Evolutionary conservation across 2,797 vertebrate genomes (phyloP).

Genomic region (Sebastes diploproa): DNA sequence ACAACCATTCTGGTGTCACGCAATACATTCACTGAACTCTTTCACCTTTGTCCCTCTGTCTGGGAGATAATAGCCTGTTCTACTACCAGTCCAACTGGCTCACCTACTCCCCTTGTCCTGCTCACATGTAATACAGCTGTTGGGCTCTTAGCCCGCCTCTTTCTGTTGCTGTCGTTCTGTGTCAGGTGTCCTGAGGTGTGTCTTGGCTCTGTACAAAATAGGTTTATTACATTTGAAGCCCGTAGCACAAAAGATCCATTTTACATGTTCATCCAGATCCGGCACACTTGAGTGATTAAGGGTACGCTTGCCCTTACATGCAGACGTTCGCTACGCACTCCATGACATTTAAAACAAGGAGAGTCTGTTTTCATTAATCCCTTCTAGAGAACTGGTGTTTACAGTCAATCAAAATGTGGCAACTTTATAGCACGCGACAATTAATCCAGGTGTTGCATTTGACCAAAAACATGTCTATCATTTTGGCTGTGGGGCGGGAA

Average conservation of each 20-base stretch:
- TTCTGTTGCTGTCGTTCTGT: background rate
- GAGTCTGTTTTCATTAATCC: conserved; percentile 9
- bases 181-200: conserved; percentile 38
- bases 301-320: conserved; percentile 41
- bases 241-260: conserved; percentile 33
- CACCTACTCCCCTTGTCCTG: background rate
- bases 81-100: conserved; percentile 40
- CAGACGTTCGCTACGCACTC: background rate
- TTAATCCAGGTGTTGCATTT: background rate
- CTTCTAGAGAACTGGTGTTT: conserved; percentile 1
- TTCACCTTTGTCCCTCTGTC: conserved; percentile 29
- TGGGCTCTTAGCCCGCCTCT: background rate
- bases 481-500: background rate
- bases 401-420: conserved; percentile 34
- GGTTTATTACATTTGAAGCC: conserved; percentile 32
- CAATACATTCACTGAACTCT: conserved; percentile 7
- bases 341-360: conserved; percentile 44
- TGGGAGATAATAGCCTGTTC: background rate
- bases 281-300: conserved; percentile 22
- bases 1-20: background rate
- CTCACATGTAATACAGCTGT: background rate
- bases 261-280: conserved; percentile 23
- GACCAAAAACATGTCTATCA: background rate
- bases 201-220: conserved; percentile 11
- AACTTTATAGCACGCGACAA: background rate